Base-by-base conservation (phyloP, 64 coral and sea anemone genomes). In the Stichodactyla helianthus region DNA sequence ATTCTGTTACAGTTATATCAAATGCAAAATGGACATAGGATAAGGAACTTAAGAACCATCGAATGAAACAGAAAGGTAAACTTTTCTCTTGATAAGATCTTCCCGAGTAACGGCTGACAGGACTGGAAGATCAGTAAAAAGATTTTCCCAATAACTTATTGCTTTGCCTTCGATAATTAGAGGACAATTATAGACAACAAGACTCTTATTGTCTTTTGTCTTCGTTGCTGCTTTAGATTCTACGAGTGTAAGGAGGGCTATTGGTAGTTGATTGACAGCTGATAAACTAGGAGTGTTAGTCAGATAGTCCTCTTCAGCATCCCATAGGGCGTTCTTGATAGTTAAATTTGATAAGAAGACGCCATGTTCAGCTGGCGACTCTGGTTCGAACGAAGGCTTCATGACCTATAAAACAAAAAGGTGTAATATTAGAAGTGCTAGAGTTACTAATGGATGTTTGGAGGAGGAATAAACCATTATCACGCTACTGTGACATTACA, bases 171-270 rank as follows among this genome's bases (percentile, higher is more conserved):
- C 81, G 7, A 25, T 53, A 16, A 89, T 56, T 19, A 90, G 44
- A 76, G 89, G 89, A 55, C 89, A 90, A 18, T 90, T 54, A 51
- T 78, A 90, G 26, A 81, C 78, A 52, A 81, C n/a, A 81, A 81
- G 15, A 51, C 53, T 54, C 1, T 51, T 20, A 53, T 74, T 74
- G 68, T n/a, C 78, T 52, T 44, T 9, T 53, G 78, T 11, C 35
- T 20, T 51, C 52, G 7, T 52, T 53, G 16, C 6, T 16, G 35
- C 22, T 74, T 74, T 74, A 74, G 68, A 9, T 12, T 74, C 68
- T 0, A 74, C 68, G 8, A 81, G 78, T 51, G 78, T 81, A 4
- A 81, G 78, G 0, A 52, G 12, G 15, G 53, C 50, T 15, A 81
- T 22, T 52, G 78, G 78, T 12, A 81, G 78, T 54, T 81, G 68